These are phyloP conservation scores for Bradypus variegatus DNA, from an alignment of 2,797 vertebrate genomes.

Conservation along the genomic window DNA sequence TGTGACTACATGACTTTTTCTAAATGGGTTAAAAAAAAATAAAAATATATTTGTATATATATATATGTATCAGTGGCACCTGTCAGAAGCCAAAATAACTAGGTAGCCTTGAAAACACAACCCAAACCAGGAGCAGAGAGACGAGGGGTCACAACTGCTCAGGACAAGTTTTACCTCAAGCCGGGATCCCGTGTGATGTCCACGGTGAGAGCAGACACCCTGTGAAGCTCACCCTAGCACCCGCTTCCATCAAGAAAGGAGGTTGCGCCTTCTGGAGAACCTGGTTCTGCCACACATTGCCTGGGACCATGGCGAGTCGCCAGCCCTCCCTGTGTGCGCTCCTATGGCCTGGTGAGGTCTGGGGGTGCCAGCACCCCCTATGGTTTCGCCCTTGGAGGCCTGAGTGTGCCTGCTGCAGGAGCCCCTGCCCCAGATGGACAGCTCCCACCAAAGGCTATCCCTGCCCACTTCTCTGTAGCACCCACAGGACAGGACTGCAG, in stretches of 20 bases:
- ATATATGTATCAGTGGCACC: neutral
- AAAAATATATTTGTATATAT: neutral
- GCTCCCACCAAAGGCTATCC: neutral
- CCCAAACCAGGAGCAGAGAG: neutral
- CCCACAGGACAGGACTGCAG: neutral
- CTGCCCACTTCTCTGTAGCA: neutral
- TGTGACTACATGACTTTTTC: slow-evolving; percentile 1
- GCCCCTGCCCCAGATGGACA: too few species aligned
- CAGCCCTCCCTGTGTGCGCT: too few species aligned
- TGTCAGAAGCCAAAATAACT: neutral
- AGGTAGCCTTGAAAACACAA: slow-evolving; percentile 18
- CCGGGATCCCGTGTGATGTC: neutral
- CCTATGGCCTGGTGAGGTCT: too few species aligned
- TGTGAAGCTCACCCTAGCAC: neutral
- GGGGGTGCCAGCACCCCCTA: too few species aligned
- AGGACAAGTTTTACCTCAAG: neutral
- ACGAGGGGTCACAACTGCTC: neutral
- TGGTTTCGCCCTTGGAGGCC: too few species aligned
- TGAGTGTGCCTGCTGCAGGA: too few species aligned
- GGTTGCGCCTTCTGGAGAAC: neutral
- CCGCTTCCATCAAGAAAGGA: slow-evolving; percentile 18
- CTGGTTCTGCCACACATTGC: neutral
- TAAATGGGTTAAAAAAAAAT: neutral
- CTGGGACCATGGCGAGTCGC: neutral
- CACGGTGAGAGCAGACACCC: neutral